A percentile compares a stretch with the other conserved stretches of the same genome.
phyloP scores from a whole-genome alignment of 2,797 vertebrate genomes.

The Chaetophractus vellerosus region DNA sequence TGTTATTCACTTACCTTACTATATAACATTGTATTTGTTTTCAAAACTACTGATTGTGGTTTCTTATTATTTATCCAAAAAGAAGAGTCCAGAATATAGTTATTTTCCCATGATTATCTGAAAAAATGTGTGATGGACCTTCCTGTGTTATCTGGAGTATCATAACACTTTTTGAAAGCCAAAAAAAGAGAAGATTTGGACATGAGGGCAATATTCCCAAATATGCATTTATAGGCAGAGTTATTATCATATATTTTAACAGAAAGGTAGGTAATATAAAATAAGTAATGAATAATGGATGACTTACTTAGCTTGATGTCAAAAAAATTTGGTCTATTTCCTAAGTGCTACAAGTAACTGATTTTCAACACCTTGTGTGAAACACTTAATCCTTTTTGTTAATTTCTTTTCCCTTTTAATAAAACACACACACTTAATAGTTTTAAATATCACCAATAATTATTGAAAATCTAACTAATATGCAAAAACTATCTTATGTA shows the following conservation, averaged over 20 bases:
- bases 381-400: not conserved
- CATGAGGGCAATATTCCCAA: not conserved
- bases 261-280: not conserved
- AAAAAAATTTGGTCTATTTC: not conserved
- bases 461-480: slow-evolving; percentile 57
- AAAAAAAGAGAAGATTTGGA: not conserved
- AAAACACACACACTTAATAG: not conserved
- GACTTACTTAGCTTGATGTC: not conserved
- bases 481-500: not conserved
- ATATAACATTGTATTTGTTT: not conserved
- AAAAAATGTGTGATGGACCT: not conserved
- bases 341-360: not conserved
- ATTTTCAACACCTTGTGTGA: slow-evolving; percentile 61
- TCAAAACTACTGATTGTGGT: not conserved
- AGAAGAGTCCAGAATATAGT: not conserved
- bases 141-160: not conserved
- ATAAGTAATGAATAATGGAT: not conserved
- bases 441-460: slow-evolving; percentile 17
- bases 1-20: not conserved
- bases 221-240: not conserved
- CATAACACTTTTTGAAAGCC: not conserved
- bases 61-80: not conserved
- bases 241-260: not conserved
- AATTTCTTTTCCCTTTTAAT: slow-evolving; percentile 2
- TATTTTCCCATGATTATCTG: not conserved